phyloP scores from a whole-genome alignment of 2,113 vertebrate genomes.

The Notarius lentiginosus region DNA sequence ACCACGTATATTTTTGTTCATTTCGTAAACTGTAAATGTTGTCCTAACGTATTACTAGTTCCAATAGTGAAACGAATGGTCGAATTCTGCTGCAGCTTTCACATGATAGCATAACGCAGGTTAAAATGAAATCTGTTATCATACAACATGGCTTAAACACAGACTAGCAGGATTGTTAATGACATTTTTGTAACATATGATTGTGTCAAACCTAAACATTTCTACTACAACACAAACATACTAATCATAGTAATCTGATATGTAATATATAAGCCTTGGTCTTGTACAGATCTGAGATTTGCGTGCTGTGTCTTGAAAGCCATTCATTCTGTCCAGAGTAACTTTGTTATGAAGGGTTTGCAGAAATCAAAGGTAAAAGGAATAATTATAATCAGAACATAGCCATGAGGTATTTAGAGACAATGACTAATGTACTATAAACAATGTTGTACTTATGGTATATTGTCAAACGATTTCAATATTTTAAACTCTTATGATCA shows the following conservation, averaged over 20 bases:
- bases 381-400: slow-evolving; percentile 38
- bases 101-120: background rate
- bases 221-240: slow-evolving; percentile 13
- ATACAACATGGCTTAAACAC: background rate
- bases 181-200: slow-evolving; percentile 28
- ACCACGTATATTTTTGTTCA: background rate
- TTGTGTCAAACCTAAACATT: slow-evolving; percentile 33
- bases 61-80: background rate
- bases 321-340: slow-evolving; percentile 16
- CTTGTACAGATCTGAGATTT: slow-evolving; percentile 13
- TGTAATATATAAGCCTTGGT: background rate
- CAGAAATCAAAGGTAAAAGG: slow-evolving; percentile 46
- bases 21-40: background rate
- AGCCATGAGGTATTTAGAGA: slow-evolving; percentile 29
- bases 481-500: slow-evolving; percentile 9
- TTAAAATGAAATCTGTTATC: slow-evolving; percentile 22
- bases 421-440: slow-evolving; percentile 37
- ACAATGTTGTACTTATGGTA: slow-evolving; percentile 19
- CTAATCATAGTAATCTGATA: slow-evolving; percentile 19
- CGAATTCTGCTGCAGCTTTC: background rate
- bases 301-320: background rate
- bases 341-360: slow-evolving; percentile 25
- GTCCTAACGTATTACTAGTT: background rate
- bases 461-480: slow-evolving; percentile 17
- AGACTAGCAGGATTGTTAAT: slow-evolving; percentile 31